Evolutionary conservation across 2,797 vertebrate species (phyloP).

Genomic region (Borostomias antarcticus): DNA sequence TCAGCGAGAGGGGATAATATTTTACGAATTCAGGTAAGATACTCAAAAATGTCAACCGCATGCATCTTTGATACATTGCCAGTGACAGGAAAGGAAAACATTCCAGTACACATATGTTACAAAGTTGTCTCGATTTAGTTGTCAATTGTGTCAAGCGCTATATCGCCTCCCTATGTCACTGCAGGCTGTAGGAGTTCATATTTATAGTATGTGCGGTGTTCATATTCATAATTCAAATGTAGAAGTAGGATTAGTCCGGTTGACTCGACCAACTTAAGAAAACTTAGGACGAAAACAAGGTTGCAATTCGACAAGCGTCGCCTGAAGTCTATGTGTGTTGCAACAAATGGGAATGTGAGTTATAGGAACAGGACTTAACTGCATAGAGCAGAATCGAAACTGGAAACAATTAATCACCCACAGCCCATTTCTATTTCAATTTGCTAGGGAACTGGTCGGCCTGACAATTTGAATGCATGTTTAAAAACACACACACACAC

Average conservation of each 20-base stretch:
- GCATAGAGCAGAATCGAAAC: neutral
- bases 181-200: neutral
- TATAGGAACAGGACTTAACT: neutral
- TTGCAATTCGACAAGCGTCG: neutral
- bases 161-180: neutral
- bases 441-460: too few species aligned
- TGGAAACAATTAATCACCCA: too few species aligned
- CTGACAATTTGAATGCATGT: too few species aligned
- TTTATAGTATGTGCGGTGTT: too few species aligned
- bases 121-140: neutral
- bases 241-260: neutral
- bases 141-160: neutral
- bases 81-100: neutral
- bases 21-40: slow-evolving; percentile 4
- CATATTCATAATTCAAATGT: neutral
- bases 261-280: neutral
- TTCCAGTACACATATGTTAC: neutral
- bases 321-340: neutral
- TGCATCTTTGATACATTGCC: neutral
- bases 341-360: neutral
- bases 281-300: neutral
- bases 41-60: neutral
- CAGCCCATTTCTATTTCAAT: too few species aligned
- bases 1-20: neutral
- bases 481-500: too few species aligned